Percentiles rank a stretch among this genome's conserved stretches.
Evolutionary conservation across 1,140 invertebrate genomes (phyloP).

Genomic region (Trichonephila clavata): DNA sequence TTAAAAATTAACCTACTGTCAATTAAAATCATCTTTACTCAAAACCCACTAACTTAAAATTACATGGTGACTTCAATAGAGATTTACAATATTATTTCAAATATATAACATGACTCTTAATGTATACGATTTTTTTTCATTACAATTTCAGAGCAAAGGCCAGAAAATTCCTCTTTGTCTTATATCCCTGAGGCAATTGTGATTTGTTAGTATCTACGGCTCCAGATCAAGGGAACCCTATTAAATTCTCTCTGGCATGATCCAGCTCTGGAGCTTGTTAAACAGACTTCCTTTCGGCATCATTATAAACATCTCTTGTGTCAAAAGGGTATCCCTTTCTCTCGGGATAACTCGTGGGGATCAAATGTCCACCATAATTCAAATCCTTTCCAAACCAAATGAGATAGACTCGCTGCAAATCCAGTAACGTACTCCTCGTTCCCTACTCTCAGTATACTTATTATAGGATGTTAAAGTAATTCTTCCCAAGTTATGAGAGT

Average conservation of each 20-base stretch:
- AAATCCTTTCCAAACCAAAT: background rate
- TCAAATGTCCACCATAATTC: background rate
- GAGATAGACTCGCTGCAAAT: background rate
- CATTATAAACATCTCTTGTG: constrained; percentile 1
- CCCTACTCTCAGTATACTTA: no score
- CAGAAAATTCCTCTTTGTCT: background rate
- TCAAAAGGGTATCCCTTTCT: background rate
- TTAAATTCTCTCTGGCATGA: background rate
- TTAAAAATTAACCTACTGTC: no score
- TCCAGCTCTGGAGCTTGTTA: background rate
- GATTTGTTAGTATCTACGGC: background rate
- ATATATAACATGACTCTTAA: no score
- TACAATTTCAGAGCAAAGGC: no score
- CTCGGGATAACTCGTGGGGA: background rate
- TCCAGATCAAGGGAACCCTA: background rate
- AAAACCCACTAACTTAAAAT: no score
- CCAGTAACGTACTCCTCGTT: no score
- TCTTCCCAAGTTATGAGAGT: no score
- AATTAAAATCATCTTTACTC: no score
- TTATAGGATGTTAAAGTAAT: no score
- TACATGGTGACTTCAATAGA: no score
- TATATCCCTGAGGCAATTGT: background rate
- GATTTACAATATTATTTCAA: no score
- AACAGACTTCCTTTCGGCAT: constrained; percentile 13
- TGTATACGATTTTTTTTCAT: no score